Evolutionary conservation across 2,797 vertebrate species (phyloP), one percentile per base, ranked within the genome.

Genomic region (Halcyon chelicuti): DNA sequence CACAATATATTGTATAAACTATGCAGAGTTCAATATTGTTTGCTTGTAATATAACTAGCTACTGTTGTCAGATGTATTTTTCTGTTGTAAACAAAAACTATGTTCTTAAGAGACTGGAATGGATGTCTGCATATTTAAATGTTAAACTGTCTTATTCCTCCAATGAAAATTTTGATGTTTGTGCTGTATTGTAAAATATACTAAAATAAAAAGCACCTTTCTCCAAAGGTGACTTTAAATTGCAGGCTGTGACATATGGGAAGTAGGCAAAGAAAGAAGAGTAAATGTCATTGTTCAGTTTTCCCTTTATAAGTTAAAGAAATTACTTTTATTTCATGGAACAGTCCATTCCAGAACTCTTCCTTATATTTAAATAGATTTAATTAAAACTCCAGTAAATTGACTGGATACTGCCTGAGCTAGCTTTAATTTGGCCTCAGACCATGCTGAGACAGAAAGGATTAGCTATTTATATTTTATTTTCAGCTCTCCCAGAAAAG

Each of bases 1-100:
- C 98, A 98, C 97, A 97, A 98, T 98, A 98, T 98, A 98, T 99
- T 99, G 99, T 99, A 99, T 98, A 99, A 99, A 99, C 98, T 99
- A 99, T 98, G 98, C 99, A 99, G 98, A 98, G 98, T 98, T 99
- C 98, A 99, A 98, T 99, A 99, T 98, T 98, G 99, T 99, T 98
- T 98, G 98, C 98, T 98, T 98, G 98, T 99, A 99, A 99, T 98
- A 99, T 99, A 99, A 99, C 96, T 98, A 98, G 99, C 98, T 98
- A 98, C 96, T 98, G 98, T 99, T 98, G 98, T 99, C 98, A 99
- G 98, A 98, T 99, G 99, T 99, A 98, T 98, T 98, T 97, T 98
- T 99, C 99, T 98, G 99, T 99, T 99, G 98, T 98, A 97, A 99
- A 98, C 98, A 98, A 98, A 98, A 98, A 98, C 5, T 97, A 98